Base-by-base conservation (phyloP, 2,113 vertebrate species). In the Silurus glanis region DNA sequence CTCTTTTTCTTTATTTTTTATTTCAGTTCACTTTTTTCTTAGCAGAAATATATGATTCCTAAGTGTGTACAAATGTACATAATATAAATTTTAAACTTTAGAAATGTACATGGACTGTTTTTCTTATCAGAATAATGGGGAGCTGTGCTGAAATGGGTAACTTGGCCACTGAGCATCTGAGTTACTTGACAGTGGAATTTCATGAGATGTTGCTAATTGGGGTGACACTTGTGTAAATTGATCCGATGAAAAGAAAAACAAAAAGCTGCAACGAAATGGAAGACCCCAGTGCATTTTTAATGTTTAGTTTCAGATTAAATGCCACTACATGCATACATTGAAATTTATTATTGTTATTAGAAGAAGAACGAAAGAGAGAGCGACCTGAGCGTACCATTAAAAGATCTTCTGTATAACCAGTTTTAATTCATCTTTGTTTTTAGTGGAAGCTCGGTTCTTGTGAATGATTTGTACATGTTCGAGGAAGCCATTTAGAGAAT, bases 1-100 rank as follows among this genome's bases (percentile, higher is more conserved):
- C 59, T 83, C 47, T 56, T 9, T 84, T 61, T 23, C 19, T 23
- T 14, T 76, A 72, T 25, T 37, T 81, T 21, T 80, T 56, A 75
- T 75, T 86, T 86, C 16, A 71, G 13, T 58, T 74, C 25, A 12
- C 56, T 84, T 84, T 62, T 74, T 64, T 66, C 71, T 25, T 28
- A 69, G 82, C 81, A 80, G 61, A 82, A 28, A 83, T 55, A 59
- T 67, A 64, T 47, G 79, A 61, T 87, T 56, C 71, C 78, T 64
- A 28, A 14, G 19, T 76, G 80, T 90, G 86, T 86, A 85, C 81
- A 89, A 69, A 83, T 83, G 80, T 87, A 76, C 86, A 78, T 89
- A 75, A 75, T 67, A 81, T 81, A 71, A 85, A 80, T 67, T 89
- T 85, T 74, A 83, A 83, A 75, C 69, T 37, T 74, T 23, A 58